phyloP scores from a whole-genome alignment of 2,888 invertebrate genomes.

The Cerceris ruficornis region DNA sequence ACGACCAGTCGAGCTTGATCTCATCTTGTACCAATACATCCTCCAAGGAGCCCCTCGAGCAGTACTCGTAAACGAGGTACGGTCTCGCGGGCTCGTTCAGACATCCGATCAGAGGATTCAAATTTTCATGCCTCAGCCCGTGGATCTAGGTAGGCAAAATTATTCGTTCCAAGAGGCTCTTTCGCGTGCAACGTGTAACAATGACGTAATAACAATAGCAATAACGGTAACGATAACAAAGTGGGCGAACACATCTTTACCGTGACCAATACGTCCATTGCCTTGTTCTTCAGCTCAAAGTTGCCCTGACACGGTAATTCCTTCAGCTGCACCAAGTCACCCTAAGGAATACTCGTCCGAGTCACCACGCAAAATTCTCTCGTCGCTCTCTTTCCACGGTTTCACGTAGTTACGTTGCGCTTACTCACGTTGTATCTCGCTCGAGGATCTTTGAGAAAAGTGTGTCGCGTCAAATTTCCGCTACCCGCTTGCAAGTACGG shows the following conservation, averaged over 20 bases:
- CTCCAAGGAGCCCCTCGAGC: constrained; percentile 93
- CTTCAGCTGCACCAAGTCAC: constrained; percentile 94
- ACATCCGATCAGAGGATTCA: constrained; percentile 94
- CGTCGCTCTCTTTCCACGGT: no score
- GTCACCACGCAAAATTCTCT: no score
- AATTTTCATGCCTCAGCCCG: constrained; percentile 94
- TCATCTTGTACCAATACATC: constrained; percentile 94
- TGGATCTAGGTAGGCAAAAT: constrained; percentile 84
- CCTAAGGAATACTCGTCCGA: constrained; percentile 83
- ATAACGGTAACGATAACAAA: no score
- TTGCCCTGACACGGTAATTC: constrained; percentile 86
- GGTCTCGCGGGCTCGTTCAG: constrained; percentile 90
- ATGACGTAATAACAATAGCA: neutral
- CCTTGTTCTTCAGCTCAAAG: constrained; percentile 91
- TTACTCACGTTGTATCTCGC: constrained; percentile 91
- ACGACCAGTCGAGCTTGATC: constrained; percentile 97
- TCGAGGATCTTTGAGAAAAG: constrained; percentile 87
- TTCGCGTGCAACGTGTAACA: no score
- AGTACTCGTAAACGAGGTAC: constrained; percentile 93
- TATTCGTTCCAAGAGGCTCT: neutral
- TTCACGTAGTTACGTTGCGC: neutral
- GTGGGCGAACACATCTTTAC: constrained; percentile 75
- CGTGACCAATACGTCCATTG: constrained; percentile 89
- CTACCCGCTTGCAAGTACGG: constrained; percentile 79
- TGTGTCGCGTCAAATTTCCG: constrained; percentile 84